Base-by-base conservation (phyloP, 2,888 invertebrate species). In the Dioctria rufipes region DNA sequence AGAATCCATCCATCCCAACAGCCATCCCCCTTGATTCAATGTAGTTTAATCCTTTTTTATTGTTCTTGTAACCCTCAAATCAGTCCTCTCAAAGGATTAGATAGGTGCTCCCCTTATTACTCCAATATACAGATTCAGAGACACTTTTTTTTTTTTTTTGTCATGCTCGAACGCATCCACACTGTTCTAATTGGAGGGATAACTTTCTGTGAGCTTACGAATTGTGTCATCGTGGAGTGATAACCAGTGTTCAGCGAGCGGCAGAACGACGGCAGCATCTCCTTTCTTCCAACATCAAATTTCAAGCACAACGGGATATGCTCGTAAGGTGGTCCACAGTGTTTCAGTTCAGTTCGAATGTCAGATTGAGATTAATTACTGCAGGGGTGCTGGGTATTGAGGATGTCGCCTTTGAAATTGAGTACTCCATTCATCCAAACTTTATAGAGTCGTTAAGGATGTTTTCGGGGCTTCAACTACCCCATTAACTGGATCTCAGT, bases 1-100 rank as follows among this genome's bases (percentile, higher is more conserved):
- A 80, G 82, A 73, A 82, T 69, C 54, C 71, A 67, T 58, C 60
- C 63, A 51, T 25, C 75, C 37, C 37, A 63, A 0, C 25, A 25
- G 25, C 25, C 67, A 25, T 81, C 63, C 80, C 63, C 80, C 46
- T 78, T 82, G 80, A 78, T 80, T 82, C 80, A 69, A 63, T 80
- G 69, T 46, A 73, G 63, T 80, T 80, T 82, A 82, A 82, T 82
- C 82, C 82, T 78, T 82, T 82, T 82, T 82, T 82, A 82, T 82
- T 80, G 82, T 78, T 69, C 71, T 73, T 67, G 65, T 78, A 78
- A 49, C 66, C 67, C 73, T 66, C 63, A 69, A 73, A 81, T 79
- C 79, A 73, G 46, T 77, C 39, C 37, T 39, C 79, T 5, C 80
- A 66, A 63, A 78, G 80, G 63, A 80, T 80, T 77, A 65, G 11